Evolutionary conservation across 2,888 invertebrate species (phyloP).

Genomic region (Amphipyra tragopoginis): DNA sequence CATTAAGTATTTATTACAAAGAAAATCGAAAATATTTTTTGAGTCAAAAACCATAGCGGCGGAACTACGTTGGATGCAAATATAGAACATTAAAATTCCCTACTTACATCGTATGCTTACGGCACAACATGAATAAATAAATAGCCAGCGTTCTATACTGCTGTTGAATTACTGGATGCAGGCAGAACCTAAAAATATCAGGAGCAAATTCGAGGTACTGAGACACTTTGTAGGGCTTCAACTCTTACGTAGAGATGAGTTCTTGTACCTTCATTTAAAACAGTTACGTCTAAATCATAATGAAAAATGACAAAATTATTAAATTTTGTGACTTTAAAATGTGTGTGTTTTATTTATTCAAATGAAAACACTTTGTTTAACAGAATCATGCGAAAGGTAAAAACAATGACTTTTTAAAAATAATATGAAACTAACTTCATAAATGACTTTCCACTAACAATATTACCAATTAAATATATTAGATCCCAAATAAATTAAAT

Average conservation of each 20-base stretch:
- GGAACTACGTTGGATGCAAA: slow-evolving; percentile 59
- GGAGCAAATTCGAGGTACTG: not conserved
- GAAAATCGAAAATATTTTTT: slow-evolving; percentile 44
- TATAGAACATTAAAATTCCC: slow-evolving; percentile 63
- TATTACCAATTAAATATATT: no score
- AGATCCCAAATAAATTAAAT: slow-evolving; percentile 1
- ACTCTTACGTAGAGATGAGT: no score
- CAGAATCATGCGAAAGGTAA: no score
- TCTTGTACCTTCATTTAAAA: no score
- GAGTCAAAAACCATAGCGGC: slow-evolving; percentile 38
- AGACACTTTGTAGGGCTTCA: no score
- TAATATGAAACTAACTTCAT: no score
- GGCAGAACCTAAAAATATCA: slow-evolving; percentile 3
- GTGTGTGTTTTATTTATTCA: no score
- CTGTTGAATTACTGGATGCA: slow-evolving; percentile 9
- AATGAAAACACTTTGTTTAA: no score
- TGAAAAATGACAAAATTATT: no score
- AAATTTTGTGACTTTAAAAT: no score
- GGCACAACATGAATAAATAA: slow-evolving; percentile 51
- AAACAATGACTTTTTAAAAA: no score
- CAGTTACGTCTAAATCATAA: no score
- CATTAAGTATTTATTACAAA: slow-evolving; percentile 56
- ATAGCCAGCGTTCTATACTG: slow-evolving; percentile 2
- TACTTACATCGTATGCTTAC: slow-evolving; percentile 57
- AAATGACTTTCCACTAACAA: not conserved